Evolutionary conservation across 2,113 vertebrate species (phyloP).

Genomic region (Hippocampus mohnikei): DNA sequence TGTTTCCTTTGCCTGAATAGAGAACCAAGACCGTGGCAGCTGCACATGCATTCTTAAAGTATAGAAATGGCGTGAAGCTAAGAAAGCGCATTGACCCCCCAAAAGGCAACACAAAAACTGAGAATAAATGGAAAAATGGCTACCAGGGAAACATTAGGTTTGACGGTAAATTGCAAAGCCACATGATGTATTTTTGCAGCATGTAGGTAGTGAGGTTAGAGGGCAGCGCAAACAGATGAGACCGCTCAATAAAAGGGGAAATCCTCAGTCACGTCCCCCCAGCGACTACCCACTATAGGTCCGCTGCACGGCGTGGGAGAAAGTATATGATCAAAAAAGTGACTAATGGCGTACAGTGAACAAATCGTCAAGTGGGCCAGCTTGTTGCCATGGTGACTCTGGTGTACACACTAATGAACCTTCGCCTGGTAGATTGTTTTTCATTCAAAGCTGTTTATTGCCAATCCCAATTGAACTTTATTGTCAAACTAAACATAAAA

Average conservation of each 20-base stretch:
- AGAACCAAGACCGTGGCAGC: no score
- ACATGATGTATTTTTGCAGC: constrained; percentile 15
- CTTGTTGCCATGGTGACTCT: constrained; percentile 67
- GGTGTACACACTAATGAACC: constrained; percentile 53
- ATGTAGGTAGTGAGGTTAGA: constrained; percentile 49
- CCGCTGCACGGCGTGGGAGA: constrained; percentile 20
- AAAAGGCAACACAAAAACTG: no score
- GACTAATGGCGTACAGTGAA: constrained; percentile 53
- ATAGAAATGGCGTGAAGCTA: no score
- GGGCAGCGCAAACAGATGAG: constrained; percentile 39
- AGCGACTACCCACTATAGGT: constrained; percentile 8
- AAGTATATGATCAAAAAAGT: constrained; percentile 47
- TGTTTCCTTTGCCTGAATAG: no score
- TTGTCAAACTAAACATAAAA: no score
- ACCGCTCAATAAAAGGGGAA: constrained; percentile 45
- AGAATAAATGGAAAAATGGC: no score
- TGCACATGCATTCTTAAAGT: no score
- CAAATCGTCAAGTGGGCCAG: constrained; percentile 41
- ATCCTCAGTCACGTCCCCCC: constrained; percentile 24
- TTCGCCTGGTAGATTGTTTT: constrained; percentile 11
- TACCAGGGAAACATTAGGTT: no score
- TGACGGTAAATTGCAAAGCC: constrained; percentile 37
- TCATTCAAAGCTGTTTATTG: constrained; percentile 3
- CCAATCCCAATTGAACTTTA: no score
- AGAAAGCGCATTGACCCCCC: no score